Evolutionary conservation across 2,797 vertebrate genomes (phyloP).

Genomic region (Tympanoctomys barrerae): DNA sequence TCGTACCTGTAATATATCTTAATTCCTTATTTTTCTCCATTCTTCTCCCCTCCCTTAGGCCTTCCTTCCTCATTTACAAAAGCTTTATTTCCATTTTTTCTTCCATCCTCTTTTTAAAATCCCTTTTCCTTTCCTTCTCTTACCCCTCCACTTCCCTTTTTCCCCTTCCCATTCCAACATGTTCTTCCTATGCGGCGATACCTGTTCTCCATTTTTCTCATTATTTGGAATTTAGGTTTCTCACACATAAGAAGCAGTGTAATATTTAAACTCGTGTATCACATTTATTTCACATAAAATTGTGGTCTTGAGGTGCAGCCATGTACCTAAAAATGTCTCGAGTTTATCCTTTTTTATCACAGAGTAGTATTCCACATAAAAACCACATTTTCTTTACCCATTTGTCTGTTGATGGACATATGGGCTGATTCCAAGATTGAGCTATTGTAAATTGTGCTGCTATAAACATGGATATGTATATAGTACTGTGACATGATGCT

Average conservation of each 20-base stretch:
- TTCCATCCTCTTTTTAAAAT: not conserved
- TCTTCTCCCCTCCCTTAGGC: not conserved
- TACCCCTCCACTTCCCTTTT: no score
- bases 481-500: not conserved
- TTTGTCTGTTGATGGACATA: not conserved
- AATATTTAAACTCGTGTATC: not conserved
- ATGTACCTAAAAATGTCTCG: not conserved
- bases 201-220: not conserved
- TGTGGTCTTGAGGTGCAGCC: not conserved
- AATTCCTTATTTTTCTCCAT: not conserved
- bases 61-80: not conserved
- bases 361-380: not conserved
- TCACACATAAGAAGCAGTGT: not conserved
- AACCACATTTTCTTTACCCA: not conserved
- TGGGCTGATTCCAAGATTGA: not conserved
- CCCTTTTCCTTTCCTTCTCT: not conserved
- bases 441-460: not conserved
- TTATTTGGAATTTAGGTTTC: not conserved
- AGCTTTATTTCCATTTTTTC: not conserved
- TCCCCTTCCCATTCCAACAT: not conserved
- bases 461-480: not conserved
- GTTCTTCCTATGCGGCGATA: not conserved
- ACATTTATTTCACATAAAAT: not conserved
- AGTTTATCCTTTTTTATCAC: not conserved
- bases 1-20: not conserved